Base-by-base conservation (phyloP, 1,140 invertebrate genomes). In the Coptotermes formosanus region DNA sequence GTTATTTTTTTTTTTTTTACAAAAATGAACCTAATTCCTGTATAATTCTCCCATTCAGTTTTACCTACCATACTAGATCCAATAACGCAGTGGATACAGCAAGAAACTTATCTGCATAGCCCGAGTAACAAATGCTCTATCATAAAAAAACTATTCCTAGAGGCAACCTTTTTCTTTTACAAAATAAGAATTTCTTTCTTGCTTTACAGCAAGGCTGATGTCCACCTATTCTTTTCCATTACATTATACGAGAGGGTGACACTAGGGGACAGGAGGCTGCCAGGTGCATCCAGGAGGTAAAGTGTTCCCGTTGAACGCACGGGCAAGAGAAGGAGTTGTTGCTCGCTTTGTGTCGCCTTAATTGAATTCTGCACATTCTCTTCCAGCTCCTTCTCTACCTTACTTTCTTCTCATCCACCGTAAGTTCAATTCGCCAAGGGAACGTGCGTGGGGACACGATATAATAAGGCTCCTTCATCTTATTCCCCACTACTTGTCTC, bases 391-490 rank as follows among this genome's bases (percentile, higher is more conserved):
- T 30, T n/a, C 64, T 75, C 0, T 14, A n/a, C n/a, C 64, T 59
- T 75, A 75, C 64, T 75, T 75, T 75, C 25, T 30, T 75, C n/a
- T 75, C 64, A 30, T 30, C 64, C n/a, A 11, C 3, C 64, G 25
- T 30, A 75, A 75, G 64, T 75, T 75, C 64, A 75, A 75, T 75
- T 75, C 64, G 64, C 64, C 2, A 25, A 75, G 25, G 25, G 25
- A 30, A 75, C 64, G 64, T 75, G 64, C 25, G 64, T 9, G 9
- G 64, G 64, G 64, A 75, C 64, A 75, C 25, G 64, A 75, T n/a
- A 75, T 75, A 75, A 75, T 75, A 75, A 75, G 64, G n/a, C 64
- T 75, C 64, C 64, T 75, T 75, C 64, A 75, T 75, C 64, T 75
- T 75, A n/a, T 25, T 75, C 64, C 64, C 64, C 16, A 6, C 25